Conservation (phyloP, 1,140 invertebrate species). For the Pogonognathellus flavescens region DNA sequence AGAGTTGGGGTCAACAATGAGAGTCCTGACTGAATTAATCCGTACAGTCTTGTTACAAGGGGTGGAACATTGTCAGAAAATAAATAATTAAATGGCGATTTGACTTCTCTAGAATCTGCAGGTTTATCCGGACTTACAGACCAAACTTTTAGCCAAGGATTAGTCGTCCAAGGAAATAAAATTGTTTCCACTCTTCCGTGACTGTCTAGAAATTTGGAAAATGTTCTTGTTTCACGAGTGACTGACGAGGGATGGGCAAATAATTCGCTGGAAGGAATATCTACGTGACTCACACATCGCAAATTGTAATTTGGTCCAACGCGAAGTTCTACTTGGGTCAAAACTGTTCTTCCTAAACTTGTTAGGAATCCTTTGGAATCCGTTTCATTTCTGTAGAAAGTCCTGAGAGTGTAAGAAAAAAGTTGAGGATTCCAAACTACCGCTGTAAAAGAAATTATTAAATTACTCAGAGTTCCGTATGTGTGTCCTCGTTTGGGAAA, state of each 20-base stretch:
- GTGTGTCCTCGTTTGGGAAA: not conserved
- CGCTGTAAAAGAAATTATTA: constrained; percentile 48
- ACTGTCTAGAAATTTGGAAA: not conserved
- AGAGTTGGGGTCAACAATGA: not conserved
- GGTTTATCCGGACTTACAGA: constrained; percentile 19
- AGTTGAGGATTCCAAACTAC: constrained; percentile 53
- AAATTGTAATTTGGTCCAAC: constrained; percentile 45
- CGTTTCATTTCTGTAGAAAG: constrained; percentile 42
- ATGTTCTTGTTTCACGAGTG: not conserved
- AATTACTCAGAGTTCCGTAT: constrained; percentile 56
- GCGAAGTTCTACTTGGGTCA: constrained; percentile 50
- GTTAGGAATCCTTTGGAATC: constrained; percentile 25
- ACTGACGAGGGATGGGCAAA: constrained; percentile 1
- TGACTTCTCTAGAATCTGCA: not conserved
- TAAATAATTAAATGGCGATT: constrained; percentile 52
- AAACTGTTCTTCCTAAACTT: constrained; percentile 54
- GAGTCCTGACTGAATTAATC: not conserved
- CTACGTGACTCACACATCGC: constrained; percentile 54
- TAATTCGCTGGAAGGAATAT: constrained; percentile 51
- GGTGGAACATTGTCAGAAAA: constrained; percentile 54
- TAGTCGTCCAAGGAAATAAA: constrained; percentile 53
- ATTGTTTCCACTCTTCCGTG: constrained; percentile 49
- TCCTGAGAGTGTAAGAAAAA: constrained; percentile 28
- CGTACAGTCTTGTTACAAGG: not conserved
- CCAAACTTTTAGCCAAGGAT: constrained; percentile 59